Evolutionary conservation across 1,140 invertebrate species (phyloP).

Genomic region (Oreohelix idahoensis): DNA sequence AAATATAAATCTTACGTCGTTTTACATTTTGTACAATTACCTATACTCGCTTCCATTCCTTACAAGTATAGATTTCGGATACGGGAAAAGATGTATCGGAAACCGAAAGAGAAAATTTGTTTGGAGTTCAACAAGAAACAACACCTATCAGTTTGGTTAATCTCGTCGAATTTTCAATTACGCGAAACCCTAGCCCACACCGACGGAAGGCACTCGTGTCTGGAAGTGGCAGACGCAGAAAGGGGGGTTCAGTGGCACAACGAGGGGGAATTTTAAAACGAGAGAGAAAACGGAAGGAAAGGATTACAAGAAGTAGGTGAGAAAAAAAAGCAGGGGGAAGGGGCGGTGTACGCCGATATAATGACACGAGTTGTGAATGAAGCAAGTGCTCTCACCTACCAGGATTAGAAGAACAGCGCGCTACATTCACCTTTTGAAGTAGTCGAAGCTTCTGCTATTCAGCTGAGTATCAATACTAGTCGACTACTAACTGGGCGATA

Average conservation of each 20-base stretch:
- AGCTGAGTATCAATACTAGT: too few relatives aligned
- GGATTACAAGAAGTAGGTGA: too few relatives aligned
- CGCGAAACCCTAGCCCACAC: not conserved
- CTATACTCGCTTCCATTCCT: not conserved
- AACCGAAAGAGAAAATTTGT: not conserved
- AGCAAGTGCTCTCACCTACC: not conserved
- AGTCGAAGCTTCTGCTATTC: too few relatives aligned
- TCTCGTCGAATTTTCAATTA: conserved; percentile 1
- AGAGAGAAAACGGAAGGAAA: too few relatives aligned
- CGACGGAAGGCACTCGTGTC: not conserved
- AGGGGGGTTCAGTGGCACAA: too few relatives aligned
- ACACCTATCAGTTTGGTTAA: not conserved
- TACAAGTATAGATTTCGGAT: not conserved
- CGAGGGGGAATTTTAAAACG: too few relatives aligned
- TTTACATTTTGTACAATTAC: not conserved
- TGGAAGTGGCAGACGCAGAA: too few relatives aligned
- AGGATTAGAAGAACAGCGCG: not conserved
- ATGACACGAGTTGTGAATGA: not conserved
- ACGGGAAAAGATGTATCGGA: not conserved
- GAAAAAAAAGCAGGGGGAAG: not conserved
- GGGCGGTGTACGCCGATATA: not conserved
- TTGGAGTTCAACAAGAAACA: not conserved
- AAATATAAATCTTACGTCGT: not conserved
- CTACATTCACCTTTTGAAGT: not conserved
- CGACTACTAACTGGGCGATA: too few relatives aligned